Evolutionary conservation across 2,888 invertebrate genomes (phyloP).

Genomic region (Rhagonycha fulva): DNA sequence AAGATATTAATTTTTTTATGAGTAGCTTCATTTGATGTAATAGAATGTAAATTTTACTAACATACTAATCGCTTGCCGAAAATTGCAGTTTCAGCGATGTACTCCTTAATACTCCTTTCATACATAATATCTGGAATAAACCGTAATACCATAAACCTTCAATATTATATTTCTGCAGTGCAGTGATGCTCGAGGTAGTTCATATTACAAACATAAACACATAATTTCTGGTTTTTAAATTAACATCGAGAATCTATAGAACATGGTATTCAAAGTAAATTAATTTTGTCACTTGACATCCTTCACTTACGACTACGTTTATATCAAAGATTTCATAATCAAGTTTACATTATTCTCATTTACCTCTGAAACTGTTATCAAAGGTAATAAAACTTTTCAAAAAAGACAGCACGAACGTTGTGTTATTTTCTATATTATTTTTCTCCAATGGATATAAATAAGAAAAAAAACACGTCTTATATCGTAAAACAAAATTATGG

Average conservation of each 20-base stretch:
- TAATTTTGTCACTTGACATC: background rate
- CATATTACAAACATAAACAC: background rate
- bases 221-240: background rate
- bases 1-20: too few species aligned
- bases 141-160: background rate
- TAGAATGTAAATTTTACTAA: background rate
- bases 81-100: background rate
- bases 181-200: background rate
- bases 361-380: slow-evolving; percentile 8
- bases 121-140: background rate
- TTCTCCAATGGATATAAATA: slow-evolving; percentile 20
- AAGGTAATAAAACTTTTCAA: slow-evolving; percentile 15
- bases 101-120: background rate
- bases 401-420: slow-evolving; percentile 16
- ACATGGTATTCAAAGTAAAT: background rate
- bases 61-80: background rate
- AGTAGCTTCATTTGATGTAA: too few species aligned
- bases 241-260: background rate
- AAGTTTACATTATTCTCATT: slow-evolving; percentile 9
- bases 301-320: background rate
- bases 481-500: slow-evolving; percentile 3
- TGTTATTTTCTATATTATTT: slow-evolving; percentile 13
- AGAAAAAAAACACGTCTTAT: slow-evolving; percentile 2
- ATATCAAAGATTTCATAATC: background rate
- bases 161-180: background rate